Evolutionary conservation across 1,140 invertebrate genomes (phyloP), one percentile per base, ranked within the genome.

Genomic region (Drosophila neocordata): DNA sequence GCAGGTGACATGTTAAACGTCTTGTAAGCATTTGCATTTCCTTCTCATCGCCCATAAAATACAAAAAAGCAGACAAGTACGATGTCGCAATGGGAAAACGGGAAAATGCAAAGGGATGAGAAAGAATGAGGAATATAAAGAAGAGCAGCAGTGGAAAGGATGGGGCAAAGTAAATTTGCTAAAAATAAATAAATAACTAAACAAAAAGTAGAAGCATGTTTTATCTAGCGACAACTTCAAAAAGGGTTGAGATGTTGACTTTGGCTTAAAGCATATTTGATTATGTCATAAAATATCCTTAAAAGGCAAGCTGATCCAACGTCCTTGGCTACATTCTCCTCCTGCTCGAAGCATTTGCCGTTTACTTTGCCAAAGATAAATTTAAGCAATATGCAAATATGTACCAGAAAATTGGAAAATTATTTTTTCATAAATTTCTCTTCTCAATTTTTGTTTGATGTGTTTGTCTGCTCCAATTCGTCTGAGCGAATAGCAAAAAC

Each of bases 1-100:
- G 78, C 83, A 87, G 82, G 82, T 87, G 82, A 87, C 82, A 82
- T 88, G 82, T 88, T 87, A 87, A 87, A 87, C 82, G 78, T 87
- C 83, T 88, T 87, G 83, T 87, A 87, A 87, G 83, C 71, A 87
- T 85, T 85, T 85, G 82, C 82, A 87, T 87, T 82, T 75, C 63
- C 73, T 48, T 48, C 41, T 48, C 41, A 9, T 38, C 53, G 65
- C 79, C 60, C 71, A 63, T 56, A 60, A 67, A 58, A 65, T 57
- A 64, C 68, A 66, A 64, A 24, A 52, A 72, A 56, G 37, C 68
- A 61, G 65, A 64, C 24, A 65, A 57, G 65, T 60, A 67, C 35
- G 58, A 31, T 31, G 27, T 31, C 4, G 27, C 27, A 6, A 31
- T 6, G 6, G 27, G 27, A 31, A 31, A 31, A 31, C 27, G 1